Evolutionary conservation across 2,888 invertebrate genomes (phyloP), one percentile per base, ranked within the genome.

Genomic region (Tanypteryx hageni): DNA sequence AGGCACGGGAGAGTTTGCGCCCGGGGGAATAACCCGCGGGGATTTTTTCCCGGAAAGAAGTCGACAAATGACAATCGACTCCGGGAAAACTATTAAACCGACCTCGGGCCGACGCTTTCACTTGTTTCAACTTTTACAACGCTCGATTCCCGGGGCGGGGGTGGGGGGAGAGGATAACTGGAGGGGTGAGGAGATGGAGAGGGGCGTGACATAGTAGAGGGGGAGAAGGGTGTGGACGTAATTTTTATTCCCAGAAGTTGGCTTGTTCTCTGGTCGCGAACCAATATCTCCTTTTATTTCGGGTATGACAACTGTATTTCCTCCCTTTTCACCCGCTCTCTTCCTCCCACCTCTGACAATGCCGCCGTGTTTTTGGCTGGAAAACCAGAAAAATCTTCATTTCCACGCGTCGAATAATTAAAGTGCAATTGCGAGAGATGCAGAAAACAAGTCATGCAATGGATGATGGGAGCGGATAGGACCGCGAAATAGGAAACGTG

Each of bases 251-350:
- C 89, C 89, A 89, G 89, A 89, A 68, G 89, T 58, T 89, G 64
- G 59, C 89, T 89, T 89, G 89, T 89, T 64, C 89, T 86, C 86
- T 86, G 86, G 86, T 86, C 86, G 86, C 89, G 89, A 44, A 56
- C 89, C 89, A 64, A 89, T 89, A 89, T 68, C 89, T 89, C 89
- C 89, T 89, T 89, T 89, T 89, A 89, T 89, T 89, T 89, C 76
- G 61, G 61, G 89, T 89, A 68, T 89, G 89, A 89, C 89, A 89
- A 89, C 89, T 89, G 68, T 68, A 61, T 89, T 64, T 61, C 89
- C 44, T 64, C n/a, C 86, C 64, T 64, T 18, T n/a, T 11, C 56
- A 18, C 14, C 7, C 27, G 9, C n/a, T 27, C 83, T 18, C 56
- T 64, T 8, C 56, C 61, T 8, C 16, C 31, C 59, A 44, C 85